Conservation (phyloP, 2,113 vertebrate species). For the Lophochroa leadbeateri region DNA sequence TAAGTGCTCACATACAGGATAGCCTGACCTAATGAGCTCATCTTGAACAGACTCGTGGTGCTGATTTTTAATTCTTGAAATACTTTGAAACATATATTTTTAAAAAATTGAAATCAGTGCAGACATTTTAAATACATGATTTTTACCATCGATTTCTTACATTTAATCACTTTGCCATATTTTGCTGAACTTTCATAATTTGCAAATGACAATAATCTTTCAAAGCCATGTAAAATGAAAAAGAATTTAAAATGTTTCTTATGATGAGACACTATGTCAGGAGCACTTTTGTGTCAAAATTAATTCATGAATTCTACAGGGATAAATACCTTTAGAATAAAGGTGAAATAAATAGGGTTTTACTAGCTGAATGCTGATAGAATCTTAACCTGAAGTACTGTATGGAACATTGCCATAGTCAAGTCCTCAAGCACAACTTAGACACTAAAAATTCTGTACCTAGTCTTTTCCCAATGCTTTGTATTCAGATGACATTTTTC, state of each 20-base stretch:
- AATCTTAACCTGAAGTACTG: not conserved
- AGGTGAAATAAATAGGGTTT: not conserved
- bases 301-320: not conserved
- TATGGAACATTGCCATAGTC: not conserved
- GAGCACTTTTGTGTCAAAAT: not conserved
- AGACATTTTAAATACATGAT: not conserved
- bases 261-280: not conserved
- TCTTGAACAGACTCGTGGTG: not conserved
- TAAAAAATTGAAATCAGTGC: not conserved
- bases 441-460: not conserved
- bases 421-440: not conserved
- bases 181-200: not conserved
- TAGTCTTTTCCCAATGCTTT: not conserved
- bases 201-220: not conserved
- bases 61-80: not conserved
- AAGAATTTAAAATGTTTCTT: not conserved
- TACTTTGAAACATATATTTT: not conserved
- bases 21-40: not conserved
- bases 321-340: not conserved
- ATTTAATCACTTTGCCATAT: not conserved
- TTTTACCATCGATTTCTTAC: not conserved
- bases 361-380: not conserved
- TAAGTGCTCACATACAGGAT: not conserved
- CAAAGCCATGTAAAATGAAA: not conserved
- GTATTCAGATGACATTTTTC: conserved; percentile 39